phyloP scores from a whole-genome alignment of 2,797 vertebrate species.

The Ibycter americanus region DNA sequence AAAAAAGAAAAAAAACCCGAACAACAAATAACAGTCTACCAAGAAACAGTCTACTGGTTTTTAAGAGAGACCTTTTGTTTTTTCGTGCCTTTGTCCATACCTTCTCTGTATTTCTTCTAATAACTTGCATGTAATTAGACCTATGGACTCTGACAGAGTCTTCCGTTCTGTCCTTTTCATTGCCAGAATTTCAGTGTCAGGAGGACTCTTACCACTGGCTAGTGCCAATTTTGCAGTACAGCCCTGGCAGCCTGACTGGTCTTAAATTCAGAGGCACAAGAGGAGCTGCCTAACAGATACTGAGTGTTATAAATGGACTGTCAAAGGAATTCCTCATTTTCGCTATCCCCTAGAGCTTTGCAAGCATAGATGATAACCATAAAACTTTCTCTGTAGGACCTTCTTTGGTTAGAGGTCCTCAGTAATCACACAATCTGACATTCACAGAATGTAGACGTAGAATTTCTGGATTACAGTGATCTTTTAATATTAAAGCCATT shows the following conservation, averaged over 20 bases:
- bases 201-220: neutral
- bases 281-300: neutral
- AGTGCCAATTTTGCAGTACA: neutral
- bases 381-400: neutral
- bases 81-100: neutral
- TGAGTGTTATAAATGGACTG: neutral
- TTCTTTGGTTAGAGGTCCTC: neutral
- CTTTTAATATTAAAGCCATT: neutral
- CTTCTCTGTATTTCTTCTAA: neutral
- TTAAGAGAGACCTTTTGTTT: neutral
- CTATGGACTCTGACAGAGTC: neutral
- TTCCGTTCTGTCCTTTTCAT: neutral
- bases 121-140: neutral
- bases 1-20: neutral
- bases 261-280: neutral
- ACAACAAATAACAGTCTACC: neutral
- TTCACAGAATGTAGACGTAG: neutral
- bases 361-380: neutral
- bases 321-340: conserved; percentile 7
- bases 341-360: neutral
- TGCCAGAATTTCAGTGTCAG: neutral
- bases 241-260: neutral
- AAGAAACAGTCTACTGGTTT: neutral
- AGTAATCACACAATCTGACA: neutral
- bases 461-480: neutral